Base-by-base conservation (phyloP, 2,888 invertebrate genomes). In the Drosophila paracracens region DNA sequence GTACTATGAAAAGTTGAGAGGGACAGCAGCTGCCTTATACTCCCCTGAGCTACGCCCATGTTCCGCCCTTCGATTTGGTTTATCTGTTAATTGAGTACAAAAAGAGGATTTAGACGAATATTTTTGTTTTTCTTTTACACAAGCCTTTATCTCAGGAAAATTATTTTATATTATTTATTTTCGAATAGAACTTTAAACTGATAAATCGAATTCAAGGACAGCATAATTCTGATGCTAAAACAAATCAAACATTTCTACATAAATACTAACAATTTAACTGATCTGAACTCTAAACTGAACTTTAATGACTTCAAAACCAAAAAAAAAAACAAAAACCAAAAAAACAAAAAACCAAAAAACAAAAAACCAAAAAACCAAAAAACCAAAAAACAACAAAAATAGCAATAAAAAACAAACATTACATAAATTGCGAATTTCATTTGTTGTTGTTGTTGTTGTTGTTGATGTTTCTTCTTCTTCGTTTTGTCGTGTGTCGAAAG, bases 371-470 rank as follows among this genome's bases (percentile, higher is more conserved):
- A 27, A 36, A 35, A 68, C n/a, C 18, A 35, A 33, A 31, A 66
- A 25, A 8, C 46, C 46, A 58, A 61, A 60, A 46, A 33, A 38
- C 33, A 67, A 43, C 25, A 54, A 60, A n/a, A 43, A 61, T n/a
- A 61, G 68, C 53, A 59, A 63, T 77, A 64, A 75, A 72, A 67
- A 72, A 67, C 25, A 75, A 64, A 68, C 81, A 89, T 88, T 86
- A 88, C 76, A 88, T 88, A 85, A 85, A 89, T 83, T 81, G 89
- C 82, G 65, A 87, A 89, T 87, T 88, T 85, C 70, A 81, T 83
- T 85, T 48, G 29, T 61, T 46, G 1, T 58, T 51, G 38, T 35
- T 60, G 40, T 58, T 51, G 38, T 35, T 74, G 25, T 48, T 60
- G 40, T 36, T 57, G 46, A n/a, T 60, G 38, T 46, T 66, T 38